Evolutionary conservation across 2,113 vertebrate genomes (phyloP), one percentile per base, ranked within the genome.

Genomic region (Mustelus asterias): DNA sequence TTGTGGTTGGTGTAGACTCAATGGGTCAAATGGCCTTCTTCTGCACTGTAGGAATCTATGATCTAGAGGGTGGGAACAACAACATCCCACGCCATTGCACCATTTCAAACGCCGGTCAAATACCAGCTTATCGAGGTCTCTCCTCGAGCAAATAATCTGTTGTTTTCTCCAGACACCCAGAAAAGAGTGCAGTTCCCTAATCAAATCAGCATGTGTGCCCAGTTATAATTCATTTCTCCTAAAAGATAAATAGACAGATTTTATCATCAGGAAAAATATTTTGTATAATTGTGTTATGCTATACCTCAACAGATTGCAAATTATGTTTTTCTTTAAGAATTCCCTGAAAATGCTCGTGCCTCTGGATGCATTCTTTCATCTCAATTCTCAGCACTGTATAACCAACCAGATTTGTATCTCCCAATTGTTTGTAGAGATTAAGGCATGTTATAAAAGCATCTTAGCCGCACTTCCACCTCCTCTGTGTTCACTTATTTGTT

Each of bases 221-320:
- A 54, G 69, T 95, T 95, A 29, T 95, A 54, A 95, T 48, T 95
- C 41, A 72, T 70, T 76, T 76, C 26, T 33, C 72, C 37, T 29
- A 72, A 95, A 41, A 54, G 94, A 54, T 72, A 95, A 95, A 72
- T 72, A 29, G 94, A 95, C 26, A 70, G 65, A 95, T 95, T 95
- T 95, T 95, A 95, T 95, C 94, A 10, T 48, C 69, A 95, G 94
- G 48, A 95, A 65, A 76, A 95, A 95, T 95, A 95, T 95, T 95
- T 95, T 72, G 67, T 54, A 72, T 72, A 95, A 95, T 95, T 95
- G 14, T 72, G 94, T 54, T 95, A 95, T 70, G 44, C 69, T 54
- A 54, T 54, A 72, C 6, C 94, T 44, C 54, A 48, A 33, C 22
- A 44, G 94, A 95, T 95, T 95, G 67, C 63, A 95, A 95, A 95